Evolutionary conservation across 2,797 vertebrate species (phyloP).

Genomic region (Phalanger gymnotis): DNA sequence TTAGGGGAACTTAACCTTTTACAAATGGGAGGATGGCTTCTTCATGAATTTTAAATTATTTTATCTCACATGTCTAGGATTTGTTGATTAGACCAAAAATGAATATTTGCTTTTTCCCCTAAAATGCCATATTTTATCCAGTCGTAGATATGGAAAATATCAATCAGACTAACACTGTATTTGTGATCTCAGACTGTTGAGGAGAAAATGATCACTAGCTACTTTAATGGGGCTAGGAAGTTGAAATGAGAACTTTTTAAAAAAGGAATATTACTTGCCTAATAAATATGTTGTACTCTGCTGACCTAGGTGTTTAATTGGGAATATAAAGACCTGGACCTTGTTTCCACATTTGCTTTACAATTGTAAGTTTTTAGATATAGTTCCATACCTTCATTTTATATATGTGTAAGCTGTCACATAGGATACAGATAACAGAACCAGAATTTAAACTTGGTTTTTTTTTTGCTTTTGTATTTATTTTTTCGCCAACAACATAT

Average conservation of each 20-base stretch:
- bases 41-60: conserved; percentile 88
- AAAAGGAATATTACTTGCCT: not conserved
- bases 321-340: conserved; percentile 8
- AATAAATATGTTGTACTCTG: not conserved
- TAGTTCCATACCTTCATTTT: not conserved
- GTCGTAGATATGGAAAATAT: conserved; percentile 43
- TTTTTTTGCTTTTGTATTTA: too few relatives aligned
- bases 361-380: not conserved
- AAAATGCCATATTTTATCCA: conserved; percentile 62
- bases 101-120: conserved; percentile 69
- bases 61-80: conserved; percentile 81
- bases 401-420: not conserved
- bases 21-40: conserved; percentile 85
- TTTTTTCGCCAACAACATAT: too few relatives aligned
- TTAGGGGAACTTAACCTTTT: conserved; percentile 89
- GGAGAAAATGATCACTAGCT: not conserved
- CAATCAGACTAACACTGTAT: conserved; percentile 36
- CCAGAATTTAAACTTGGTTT: not conserved
- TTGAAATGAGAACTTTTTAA: not conserved
- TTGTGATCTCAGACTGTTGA: conserved; percentile 15
- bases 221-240: not conserved
- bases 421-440: not conserved
- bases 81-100: conserved; percentile 78
- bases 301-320: not conserved
- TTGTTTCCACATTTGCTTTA: not conserved